These are phyloP conservation scores for Pseudonaja textilis DNA, from an alignment of 2,113 vertebrate species.

Conservation along the genomic window DNA sequence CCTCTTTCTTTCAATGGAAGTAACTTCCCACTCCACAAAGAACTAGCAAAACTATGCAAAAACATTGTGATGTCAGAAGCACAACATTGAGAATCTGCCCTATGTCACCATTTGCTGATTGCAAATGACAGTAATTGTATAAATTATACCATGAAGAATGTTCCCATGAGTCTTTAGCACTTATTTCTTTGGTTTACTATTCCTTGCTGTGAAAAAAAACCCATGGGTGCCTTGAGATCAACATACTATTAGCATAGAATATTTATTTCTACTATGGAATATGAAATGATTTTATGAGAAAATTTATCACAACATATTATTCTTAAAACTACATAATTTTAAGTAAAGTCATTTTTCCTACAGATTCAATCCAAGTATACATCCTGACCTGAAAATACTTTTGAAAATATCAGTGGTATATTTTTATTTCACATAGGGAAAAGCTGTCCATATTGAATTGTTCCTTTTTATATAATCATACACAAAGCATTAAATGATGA, in stretches of 20 bases:
- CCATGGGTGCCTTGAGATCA: slow-evolving; percentile 72
- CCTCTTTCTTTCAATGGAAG: not conserved
- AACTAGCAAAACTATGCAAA: not conserved
- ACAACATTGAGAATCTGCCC: slow-evolving; percentile 51
- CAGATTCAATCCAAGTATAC: slow-evolving; percentile 64
- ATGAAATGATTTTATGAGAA: slow-evolving; percentile 80
- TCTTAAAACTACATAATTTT: slow-evolving; percentile 81
- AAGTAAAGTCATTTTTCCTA: slow-evolving; percentile 74
- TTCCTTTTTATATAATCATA: slow-evolving; percentile 12
- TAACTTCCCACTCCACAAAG: not conserved
- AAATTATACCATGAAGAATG: slow-evolving; percentile 43
- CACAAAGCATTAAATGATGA: not conserved
- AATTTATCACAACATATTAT: slow-evolving; percentile 76
- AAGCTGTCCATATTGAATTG: slow-evolving; percentile 46
- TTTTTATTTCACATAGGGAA: slow-evolving; percentile 49
- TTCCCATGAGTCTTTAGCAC: slow-evolving; percentile 66
- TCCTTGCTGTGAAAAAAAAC: slow-evolving; percentile 66
- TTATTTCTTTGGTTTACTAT: slow-evolving; percentile 64
- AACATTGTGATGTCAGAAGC: slow-evolving; percentile 15
- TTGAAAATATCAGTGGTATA: slow-evolving; percentile 50
- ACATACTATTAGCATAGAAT: slow-evolving; percentile 57
- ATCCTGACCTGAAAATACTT: slow-evolving; percentile 77
- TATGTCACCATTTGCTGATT: slow-evolving; percentile 62
- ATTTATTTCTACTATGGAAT: slow-evolving; percentile 73
- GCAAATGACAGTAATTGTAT: slow-evolving; percentile 51